These are phyloP conservation scores for Melinaea menophilus DNA, from an alignment of 2,888 invertebrate genomes.

Conservation along the genomic window DNA sequence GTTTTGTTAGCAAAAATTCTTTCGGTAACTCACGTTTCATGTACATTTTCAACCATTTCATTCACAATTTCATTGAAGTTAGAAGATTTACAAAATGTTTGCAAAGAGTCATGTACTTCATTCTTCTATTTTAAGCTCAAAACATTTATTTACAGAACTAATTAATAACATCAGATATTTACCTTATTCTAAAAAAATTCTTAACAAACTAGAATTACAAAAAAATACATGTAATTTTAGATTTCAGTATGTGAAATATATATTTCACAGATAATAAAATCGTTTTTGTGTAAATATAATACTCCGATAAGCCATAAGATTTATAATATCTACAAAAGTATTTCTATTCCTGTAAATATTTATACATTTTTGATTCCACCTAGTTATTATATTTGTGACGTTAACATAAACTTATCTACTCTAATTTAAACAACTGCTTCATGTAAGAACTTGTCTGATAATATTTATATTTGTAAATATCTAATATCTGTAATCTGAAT, in stretches of 20 bases:
- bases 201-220: not conserved
- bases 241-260: not conserved
- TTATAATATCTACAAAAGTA: too few relatives aligned
- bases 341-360: not conserved
- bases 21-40: too few relatives aligned
- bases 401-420: not conserved
- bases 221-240: not conserved
- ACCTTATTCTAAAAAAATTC: not conserved
- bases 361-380: not conserved
- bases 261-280: not conserved
- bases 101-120: not conserved
- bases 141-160: not conserved
- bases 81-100: conserved; percentile 25
- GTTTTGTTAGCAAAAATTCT: too few relatives aligned
- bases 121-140: not conserved
- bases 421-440: not conserved
- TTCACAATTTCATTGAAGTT: conserved; percentile 24
- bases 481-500: not conserved
- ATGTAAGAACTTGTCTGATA: not conserved
- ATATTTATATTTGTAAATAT: not conserved
- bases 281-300: not conserved
- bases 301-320: not conserved
- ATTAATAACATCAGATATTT: not conserved
- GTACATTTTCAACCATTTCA: not conserved
- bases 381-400: not conserved